These are phyloP conservation scores for Stomatorhinus ivindoensis DNA, from an alignment of 2,113 vertebrate species.

Conservation along the genomic window DNA sequence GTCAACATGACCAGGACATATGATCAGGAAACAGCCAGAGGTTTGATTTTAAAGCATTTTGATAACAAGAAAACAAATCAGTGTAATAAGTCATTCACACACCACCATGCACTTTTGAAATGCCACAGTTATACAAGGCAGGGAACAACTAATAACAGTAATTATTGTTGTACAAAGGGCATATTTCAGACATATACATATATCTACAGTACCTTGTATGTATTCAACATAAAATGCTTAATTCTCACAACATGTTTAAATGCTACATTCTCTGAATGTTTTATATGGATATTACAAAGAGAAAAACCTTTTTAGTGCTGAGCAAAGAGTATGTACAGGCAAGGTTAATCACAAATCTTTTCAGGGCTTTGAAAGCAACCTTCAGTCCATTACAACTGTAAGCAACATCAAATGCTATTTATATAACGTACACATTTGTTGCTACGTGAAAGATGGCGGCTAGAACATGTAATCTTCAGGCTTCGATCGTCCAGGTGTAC, in stretches of 20 bases:
- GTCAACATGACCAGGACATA: not conserved
- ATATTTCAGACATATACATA: conserved; percentile 12
- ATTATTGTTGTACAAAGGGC: not conserved
- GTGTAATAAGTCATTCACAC: not conserved
- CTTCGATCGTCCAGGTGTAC: not conserved
- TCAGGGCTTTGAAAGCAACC: conserved; percentile 25
- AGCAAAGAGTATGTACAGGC: conserved; percentile 48
- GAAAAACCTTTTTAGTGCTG: conserved; percentile 15
- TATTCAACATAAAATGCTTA: conserved; percentile 40
- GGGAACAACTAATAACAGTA: not conserved
- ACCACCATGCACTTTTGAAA: not conserved
- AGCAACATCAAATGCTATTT: conserved; percentile 42
- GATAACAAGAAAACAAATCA: not conserved
- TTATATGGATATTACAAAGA: conserved; percentile 43
- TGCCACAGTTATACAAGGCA: not conserved
- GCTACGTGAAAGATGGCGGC: not conserved
- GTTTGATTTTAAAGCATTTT: not conserved
- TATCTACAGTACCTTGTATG: not conserved
- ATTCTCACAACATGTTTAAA: conserved; percentile 44
- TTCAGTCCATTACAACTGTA: conserved; percentile 37
- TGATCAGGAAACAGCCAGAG: not conserved
- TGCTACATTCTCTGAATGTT: conserved; percentile 48
- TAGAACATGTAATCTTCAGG: not conserved
- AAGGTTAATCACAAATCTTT: conserved; percentile 38
- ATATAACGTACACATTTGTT: not conserved